Base-by-base conservation (phyloP, 1,140 invertebrate species). In the Danaus melanippus region DNA sequence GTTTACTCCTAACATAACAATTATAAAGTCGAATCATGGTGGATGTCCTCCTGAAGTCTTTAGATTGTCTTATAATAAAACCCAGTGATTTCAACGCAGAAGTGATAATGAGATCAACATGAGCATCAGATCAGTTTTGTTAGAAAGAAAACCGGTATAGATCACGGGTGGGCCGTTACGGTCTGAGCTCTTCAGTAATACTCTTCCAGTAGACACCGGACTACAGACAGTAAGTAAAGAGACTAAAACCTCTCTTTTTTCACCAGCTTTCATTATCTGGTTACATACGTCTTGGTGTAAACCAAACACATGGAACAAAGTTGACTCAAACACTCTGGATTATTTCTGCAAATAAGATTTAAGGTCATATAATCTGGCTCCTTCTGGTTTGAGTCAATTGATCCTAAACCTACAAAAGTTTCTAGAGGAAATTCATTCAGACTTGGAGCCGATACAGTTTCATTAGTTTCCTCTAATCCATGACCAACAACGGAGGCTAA, bases 121-220 rank as follows among this genome's bases (percentile, higher is more conserved):
- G n/a, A n/a, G n/a, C n/a, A n/a, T n/a, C 11, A 53, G 21, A 93
- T 89, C 46, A 86, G 62, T 0, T 91, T 91, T 52, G 84, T 53
- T 32, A 10, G 44, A 39, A 9, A 54, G 42, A 40, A 46, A 51
- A n/a, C 53, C 53, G 7, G 58, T 51, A 15, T 42, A 50, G 12
- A 58, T 53, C 40, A 17, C 40, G 12, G 56, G 56, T 6, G 45
- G 9, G 32, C 48, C 56, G 10, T 48, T 11, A 39, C 45, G 50
- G 44, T 53, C 39, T 40, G 50, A 12, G 21, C 56, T 58, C 9
- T 15, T n/a, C 42, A 53, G n/a, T 11, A 5, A 9, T 9, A 58
- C 50, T 9, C n/a, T 48, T 11, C 56, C 56, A n/a, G 10, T 8
- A n/a, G 50, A 52, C 9, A 2, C 5, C 2, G 50, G 50, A 9